A percentile compares a stretch with the other conserved stretches of the same genome.
Conservation (phyloP, 2,888 invertebrate genomes). For the Harmothoe impar region DNA sequence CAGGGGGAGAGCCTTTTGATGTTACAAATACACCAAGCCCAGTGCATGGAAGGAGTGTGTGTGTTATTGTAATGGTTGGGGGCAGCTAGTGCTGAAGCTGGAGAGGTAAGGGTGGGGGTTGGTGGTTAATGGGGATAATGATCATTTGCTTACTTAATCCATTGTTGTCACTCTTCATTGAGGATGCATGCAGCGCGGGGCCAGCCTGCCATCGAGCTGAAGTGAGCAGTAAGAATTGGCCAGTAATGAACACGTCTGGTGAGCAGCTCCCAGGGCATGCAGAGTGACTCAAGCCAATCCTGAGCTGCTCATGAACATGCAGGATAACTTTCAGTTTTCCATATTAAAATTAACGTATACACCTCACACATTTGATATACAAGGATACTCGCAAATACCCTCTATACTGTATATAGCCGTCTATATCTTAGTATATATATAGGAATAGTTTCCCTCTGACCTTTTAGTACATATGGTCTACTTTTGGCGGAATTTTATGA, state of each 20-base stretch:
- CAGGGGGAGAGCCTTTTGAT: not conserved
- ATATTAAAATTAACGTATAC: too few species aligned
- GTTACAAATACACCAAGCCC: not conserved
- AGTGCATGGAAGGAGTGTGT: not conserved
- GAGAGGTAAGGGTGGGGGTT: not conserved
- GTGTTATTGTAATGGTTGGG: not conserved
- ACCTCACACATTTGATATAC: too few species aligned
- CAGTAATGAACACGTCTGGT: conserved; percentile 21
- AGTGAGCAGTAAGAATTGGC: conserved; percentile 29
- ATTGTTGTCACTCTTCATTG: conserved; percentile 46
- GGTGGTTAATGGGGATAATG: conserved; percentile 36
- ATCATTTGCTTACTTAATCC: conserved; percentile 58
- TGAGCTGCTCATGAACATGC: not conserved
- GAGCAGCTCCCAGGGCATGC: not conserved
- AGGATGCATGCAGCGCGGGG: not conserved
- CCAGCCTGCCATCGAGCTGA: conserved; percentile 54
- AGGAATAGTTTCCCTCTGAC: too few species aligned
- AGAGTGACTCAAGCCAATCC: not conserved
- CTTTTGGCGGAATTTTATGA: too few species aligned
- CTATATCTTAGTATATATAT: too few species aligned
- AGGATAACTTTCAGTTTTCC: not conserved
- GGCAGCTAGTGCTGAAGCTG: not conserved
- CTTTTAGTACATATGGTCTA: too few species aligned
- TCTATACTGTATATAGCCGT: too few species aligned
- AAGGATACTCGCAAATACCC: too few species aligned